These are phyloP conservation scores for Stegophylla sp. DNA, from an alignment of 2,888 invertebrate genomes.

Conservation along the genomic window DNA sequence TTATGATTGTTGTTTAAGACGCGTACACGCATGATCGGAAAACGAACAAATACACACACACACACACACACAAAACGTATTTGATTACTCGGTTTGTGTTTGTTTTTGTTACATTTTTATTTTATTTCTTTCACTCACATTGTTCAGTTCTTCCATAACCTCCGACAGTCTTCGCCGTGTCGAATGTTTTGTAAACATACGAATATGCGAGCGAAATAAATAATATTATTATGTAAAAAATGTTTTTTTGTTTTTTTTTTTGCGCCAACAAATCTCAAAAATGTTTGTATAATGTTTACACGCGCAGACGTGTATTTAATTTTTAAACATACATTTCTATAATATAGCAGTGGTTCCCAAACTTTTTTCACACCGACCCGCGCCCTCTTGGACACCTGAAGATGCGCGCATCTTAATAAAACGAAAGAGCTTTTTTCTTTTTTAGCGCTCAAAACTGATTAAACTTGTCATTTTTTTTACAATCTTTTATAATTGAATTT, in stretches of 20 bases:
- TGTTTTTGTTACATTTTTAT: not conserved
- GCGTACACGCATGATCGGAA: not conserved
- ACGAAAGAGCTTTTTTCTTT: no score
- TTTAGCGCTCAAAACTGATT: no score
- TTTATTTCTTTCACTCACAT: not conserved
- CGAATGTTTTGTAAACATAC: slow-evolving; percentile 15
- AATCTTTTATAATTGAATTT: no score
- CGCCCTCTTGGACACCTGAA: no score
- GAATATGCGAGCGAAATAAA: no score
- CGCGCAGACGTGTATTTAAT: not conserved
- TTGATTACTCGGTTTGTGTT: slow-evolving; percentile 11
- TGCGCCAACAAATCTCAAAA: not conserved
- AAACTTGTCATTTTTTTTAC: no score
- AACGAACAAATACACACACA: slow-evolving; percentile 13
- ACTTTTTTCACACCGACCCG: no score
- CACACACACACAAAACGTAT: not conserved
- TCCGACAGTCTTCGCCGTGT: slow-evolving; percentile 5
- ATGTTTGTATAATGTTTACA: not conserved
- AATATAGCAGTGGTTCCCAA: no score
- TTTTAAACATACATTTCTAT: no score
- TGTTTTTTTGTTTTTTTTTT: not conserved
- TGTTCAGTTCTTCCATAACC: not conserved
- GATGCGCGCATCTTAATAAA: no score
- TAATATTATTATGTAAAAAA: not conserved
- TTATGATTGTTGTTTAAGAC: not conserved